These are phyloP conservation scores for Papilio gigon DNA, from an alignment of 2,888 invertebrate species.

Conservation along the genomic window DNA sequence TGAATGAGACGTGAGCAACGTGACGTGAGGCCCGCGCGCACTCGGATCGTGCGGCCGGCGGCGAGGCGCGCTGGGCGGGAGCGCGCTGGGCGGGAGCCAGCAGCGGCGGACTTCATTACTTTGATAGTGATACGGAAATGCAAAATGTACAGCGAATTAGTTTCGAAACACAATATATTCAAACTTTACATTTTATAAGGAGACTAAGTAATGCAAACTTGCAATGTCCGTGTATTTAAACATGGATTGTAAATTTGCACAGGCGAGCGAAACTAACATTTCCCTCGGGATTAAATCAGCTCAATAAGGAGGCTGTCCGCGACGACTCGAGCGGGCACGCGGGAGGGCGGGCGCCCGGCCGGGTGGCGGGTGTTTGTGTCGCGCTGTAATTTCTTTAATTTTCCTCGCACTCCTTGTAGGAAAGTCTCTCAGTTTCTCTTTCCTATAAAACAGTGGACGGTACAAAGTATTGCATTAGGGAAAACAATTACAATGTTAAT, in stretches of 20 bases:
- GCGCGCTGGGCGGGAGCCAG: no score
- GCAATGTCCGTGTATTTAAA: conserved; percentile 14
- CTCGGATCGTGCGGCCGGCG: no score
- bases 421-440: not conserved
- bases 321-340: not conserved
- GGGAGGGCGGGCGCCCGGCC: not conserved
- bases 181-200: not conserved
- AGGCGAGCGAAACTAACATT: conserved; percentile 23
- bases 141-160: not conserved
- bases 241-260: conserved; percentile 21
- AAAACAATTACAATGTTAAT: conserved; percentile 4
- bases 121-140: not conserved
- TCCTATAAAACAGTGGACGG: not conserved
- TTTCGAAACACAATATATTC: not conserved
- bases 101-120: no score
- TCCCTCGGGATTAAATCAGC: conserved; percentile 14
- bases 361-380: not conserved
- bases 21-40: not conserved
- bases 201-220: conserved; percentile 17
- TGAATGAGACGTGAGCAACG: not conserved
- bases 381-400: conserved; percentile 14
- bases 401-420: conserved; percentile 1
- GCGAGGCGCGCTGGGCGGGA: no score
- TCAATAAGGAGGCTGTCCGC: conserved; percentile 17
- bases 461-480: not conserved